Conservation (phyloP, 1,140 invertebrate species). For the Arctopsyche grandis region DNA sequence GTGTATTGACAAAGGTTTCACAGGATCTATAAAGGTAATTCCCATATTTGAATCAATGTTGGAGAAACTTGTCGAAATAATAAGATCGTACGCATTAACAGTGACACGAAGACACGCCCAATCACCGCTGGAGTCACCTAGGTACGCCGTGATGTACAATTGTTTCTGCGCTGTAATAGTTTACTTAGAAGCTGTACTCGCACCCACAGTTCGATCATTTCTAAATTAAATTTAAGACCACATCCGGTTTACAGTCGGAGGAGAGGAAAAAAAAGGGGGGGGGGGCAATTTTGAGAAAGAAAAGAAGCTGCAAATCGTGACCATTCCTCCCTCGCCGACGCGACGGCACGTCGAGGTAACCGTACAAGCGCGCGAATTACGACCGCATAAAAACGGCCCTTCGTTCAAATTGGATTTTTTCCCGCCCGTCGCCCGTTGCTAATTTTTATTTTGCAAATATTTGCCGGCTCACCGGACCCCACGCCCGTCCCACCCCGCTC, state of each 20-base stretch:
- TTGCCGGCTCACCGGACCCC: constrained; percentile 37
- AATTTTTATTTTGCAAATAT: constrained; percentile 51
- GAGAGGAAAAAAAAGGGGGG: not conserved
- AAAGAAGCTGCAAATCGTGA: constrained; percentile 20
- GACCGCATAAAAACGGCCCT: constrained; percentile 36
- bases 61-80: no score
- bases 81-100: no score
- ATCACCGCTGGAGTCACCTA: no score
- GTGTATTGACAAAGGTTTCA: no score
- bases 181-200: no score
- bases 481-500: not conserved
- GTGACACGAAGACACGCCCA: no score
- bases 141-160: no score
- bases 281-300: not conserved
- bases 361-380: constrained; percentile 17
- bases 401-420: constrained; percentile 40
- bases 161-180: no score
- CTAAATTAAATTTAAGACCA: not conserved
- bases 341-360: not conserved
- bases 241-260: not conserved
- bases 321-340: not conserved
- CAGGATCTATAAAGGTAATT: no score
- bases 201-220: no score
- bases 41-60: no score
- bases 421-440: not conserved